Evolutionary conservation across 2,113 vertebrate species (phyloP).

Genomic region (Reinhardtius hippoglossoides): DNA sequence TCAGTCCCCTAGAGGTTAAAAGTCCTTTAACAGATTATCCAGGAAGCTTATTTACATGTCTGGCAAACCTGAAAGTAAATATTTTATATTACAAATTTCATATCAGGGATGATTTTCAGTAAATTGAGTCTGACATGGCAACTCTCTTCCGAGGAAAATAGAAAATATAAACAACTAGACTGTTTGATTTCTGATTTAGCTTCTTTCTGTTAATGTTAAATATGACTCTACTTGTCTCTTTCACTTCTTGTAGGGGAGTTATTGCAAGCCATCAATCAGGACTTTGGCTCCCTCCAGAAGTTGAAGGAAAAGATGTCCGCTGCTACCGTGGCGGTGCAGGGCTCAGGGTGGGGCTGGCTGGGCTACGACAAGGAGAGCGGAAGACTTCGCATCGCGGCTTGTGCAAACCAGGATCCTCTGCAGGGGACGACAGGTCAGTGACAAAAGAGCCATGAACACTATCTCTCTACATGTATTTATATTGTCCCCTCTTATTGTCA

Average conservation of each 20-base stretch:
- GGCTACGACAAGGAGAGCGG: slow-evolving; percentile 90
- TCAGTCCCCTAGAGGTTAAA: no score
- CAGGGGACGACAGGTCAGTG: slow-evolving; percentile 93
- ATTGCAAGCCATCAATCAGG: slow-evolving; percentile 91
- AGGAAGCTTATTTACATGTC: no score
- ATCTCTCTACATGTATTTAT: neutral
- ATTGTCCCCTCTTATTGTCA: neutral
- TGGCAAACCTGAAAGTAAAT: no score
- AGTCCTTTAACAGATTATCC: no score
- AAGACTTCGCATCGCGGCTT: slow-evolving; percentile 87
- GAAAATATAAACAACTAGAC: neutral
- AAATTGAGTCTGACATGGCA: no score
- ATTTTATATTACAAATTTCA: no score
- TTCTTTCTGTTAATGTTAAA: neutral
- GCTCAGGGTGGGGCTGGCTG: slow-evolving; percentile 98
- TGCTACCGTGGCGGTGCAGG: slow-evolving; percentile 91
- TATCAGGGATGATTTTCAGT: no score
- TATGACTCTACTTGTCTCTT: slow-evolving; percentile 3
- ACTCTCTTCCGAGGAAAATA: neutral
- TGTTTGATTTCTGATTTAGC: neutral
- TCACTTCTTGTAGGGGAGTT: slow-evolving; percentile 85
- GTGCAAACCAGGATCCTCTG: slow-evolving; percentile 95
- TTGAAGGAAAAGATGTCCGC: slow-evolving; percentile 94
- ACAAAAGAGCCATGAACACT: neutral
- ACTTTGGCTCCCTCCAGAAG: slow-evolving; percentile 94